phyloP scores from a whole-genome alignment of 2,888 invertebrate species.

The Himalopsyche tibetana region DNA sequence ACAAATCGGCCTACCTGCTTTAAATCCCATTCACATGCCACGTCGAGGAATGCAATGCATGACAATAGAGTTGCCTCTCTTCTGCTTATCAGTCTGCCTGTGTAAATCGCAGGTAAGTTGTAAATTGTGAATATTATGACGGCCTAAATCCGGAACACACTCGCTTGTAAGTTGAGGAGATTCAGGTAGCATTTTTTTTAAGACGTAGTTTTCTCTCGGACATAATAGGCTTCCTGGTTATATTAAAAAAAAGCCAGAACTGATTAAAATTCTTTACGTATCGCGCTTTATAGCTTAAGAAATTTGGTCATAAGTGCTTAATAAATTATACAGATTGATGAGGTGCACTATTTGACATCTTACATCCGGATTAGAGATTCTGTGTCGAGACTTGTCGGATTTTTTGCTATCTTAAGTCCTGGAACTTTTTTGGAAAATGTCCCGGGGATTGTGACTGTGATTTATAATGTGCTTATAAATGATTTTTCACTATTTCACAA shows the following conservation, averaged over 20 bases:
- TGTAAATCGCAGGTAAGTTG: constrained; percentile 40
- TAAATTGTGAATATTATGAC: constrained; percentile 40
- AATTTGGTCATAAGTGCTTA: too few relatives aligned
- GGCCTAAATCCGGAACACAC: neutral
- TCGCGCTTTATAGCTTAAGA: too few relatives aligned
- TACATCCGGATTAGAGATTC: too few relatives aligned
- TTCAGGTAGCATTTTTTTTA: constrained; percentile 31
- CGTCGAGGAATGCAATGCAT: constrained; percentile 27
- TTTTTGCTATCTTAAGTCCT: too few relatives aligned
- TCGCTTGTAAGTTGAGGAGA: neutral
- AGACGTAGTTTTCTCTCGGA: neutral
- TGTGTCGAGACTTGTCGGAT: too few relatives aligned
- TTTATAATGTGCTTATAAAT: too few relatives aligned
- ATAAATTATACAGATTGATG: too few relatives aligned
- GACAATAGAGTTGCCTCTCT: neutral
- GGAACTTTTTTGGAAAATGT: too few relatives aligned
- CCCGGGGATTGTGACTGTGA: too few relatives aligned
- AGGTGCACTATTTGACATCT: too few relatives aligned
- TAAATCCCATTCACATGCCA: constrained; percentile 35
- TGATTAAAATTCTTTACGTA: too few relatives aligned
- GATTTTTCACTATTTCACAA: too few relatives aligned
- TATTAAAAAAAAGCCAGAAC: neutral
- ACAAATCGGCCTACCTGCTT: constrained; percentile 25
- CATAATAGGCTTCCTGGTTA: neutral
- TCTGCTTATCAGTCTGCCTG: constrained; percentile 10